These are phyloP conservation scores for Petrocephalus schoutedeni DNA, from an alignment of 2,797 vertebrate species.

Conservation along the genomic window DNA sequence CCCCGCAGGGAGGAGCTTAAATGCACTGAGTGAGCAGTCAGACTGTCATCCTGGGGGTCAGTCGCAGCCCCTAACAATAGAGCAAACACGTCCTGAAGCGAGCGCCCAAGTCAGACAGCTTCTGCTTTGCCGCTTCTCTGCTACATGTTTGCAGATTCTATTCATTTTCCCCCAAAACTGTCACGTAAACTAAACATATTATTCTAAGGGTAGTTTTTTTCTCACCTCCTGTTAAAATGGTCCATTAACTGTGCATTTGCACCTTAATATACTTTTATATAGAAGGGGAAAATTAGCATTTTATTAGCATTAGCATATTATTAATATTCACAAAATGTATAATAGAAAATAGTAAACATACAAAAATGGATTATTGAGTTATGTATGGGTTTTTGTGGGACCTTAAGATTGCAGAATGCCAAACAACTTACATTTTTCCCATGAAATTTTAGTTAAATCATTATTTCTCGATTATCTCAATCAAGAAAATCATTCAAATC, in stretches of 20 bases:
- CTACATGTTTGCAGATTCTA: background rate
- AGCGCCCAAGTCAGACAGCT: constrained; percentile 29
- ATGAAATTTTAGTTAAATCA: background rate
- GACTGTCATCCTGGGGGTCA: constrained; percentile 48
- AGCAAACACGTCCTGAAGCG: constrained; percentile 54
- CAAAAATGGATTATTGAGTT: background rate
- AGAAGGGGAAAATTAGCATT: background rate
- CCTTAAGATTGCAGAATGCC: background rate
- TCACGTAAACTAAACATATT: background rate
- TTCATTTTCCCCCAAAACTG: background rate
- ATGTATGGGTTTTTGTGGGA: background rate
- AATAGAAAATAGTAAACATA: background rate
- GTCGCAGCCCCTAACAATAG: constrained; percentile 50
- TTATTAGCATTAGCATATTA: background rate
- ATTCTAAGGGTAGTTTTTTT: background rate
- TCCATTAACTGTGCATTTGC: background rate
- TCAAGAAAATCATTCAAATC: background rate
- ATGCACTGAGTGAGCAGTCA: constrained; percentile 54
- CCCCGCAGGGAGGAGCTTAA: constrained; percentile 58
- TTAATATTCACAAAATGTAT: background rate
- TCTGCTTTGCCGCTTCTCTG: constrained; percentile 23
- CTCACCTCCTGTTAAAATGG: background rate
- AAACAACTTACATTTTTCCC: background rate
- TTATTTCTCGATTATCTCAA: background rate
- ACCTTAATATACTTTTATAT: background rate